phyloP scores from a whole-genome alignment of 2,113 vertebrate genomes.

The Echinops telfairi region DNA sequence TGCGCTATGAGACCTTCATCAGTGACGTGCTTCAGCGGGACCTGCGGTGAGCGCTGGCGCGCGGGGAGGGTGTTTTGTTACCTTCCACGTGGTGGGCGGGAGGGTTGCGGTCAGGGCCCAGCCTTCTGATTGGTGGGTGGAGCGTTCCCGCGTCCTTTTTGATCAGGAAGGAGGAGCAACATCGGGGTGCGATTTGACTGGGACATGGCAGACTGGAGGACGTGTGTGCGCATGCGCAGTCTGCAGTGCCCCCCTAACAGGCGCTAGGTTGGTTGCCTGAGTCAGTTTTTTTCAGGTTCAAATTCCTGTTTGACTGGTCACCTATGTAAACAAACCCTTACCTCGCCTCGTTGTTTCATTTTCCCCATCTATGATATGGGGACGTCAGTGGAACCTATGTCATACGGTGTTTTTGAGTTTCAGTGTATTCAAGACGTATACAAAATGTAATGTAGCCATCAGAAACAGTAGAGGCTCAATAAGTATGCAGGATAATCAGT shows the following conservation, averaged over 20 bases:
- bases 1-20: conserved; percentile 92
- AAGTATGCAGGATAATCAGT: conserved; percentile 51
- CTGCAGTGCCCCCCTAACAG: no score
- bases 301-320: neutral
- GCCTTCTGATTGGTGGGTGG: conserved; percentile 63
- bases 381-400: conserved; percentile 26
- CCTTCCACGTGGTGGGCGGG: conserved; percentile 52
- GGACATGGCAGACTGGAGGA: neutral
- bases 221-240: no score
- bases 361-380: conserved; percentile 46
- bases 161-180: neutral
- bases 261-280: no score
- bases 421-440: no score
- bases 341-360: conserved; percentile 16
- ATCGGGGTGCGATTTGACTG: neutral
- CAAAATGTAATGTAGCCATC: neutral
- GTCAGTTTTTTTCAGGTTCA: no score
- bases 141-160: neutral
- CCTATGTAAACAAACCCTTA: neutral
- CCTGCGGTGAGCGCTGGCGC: conserved; percentile 88
- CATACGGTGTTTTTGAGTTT: conserved; percentile 7
- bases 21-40: conserved; percentile 91
- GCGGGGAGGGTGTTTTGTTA: conserved; percentile 24
- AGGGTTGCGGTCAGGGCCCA: neutral
- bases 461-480: conserved; percentile 40